Percentiles rank a stretch among this genome's conserved stretches.
These are phyloP conservation scores for Sarcophaga caerulescens DNA, from an alignment of 2,888 invertebrate genomes.

Conservation along the genomic window DNA sequence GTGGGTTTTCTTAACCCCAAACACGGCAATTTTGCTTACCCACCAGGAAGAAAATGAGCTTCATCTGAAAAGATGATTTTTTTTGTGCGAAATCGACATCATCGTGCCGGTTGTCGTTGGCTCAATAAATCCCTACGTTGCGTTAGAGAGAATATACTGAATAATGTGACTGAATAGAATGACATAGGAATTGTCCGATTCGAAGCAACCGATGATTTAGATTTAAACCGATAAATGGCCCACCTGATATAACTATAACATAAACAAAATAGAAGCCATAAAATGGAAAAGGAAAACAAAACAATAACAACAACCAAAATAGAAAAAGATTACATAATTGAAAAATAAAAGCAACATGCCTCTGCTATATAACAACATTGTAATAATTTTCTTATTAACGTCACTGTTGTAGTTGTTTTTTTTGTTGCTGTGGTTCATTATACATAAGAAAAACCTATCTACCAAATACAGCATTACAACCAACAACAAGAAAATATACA, in stretches of 20 bases:
- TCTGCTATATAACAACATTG: conserved; percentile 27
- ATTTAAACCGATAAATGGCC: too few relatives aligned
- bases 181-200: too few relatives aligned
- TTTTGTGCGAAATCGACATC: too few relatives aligned
- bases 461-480: conserved; percentile 27
- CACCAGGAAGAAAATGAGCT: too few relatives aligned
- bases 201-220: too few relatives aligned
- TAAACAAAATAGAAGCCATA: conserved; percentile 7
- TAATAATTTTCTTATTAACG: conserved; percentile 46
- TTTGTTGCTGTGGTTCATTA: conserved; percentile 32
- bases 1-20: too few relatives aligned
- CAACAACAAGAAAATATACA: conserved; percentile 16
- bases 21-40: too few relatives aligned
- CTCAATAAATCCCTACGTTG: too few relatives aligned
- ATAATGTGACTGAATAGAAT: too few relatives aligned
- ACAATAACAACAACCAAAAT: neutral
- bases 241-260: neutral
- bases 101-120: too few relatives aligned
- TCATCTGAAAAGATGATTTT: too few relatives aligned
- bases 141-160: too few relatives aligned
- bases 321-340: conserved; percentile 58
- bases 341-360: conserved; percentile 27
- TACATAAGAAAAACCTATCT: neutral
- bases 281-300: conserved; percentile 3
- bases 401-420: conserved; percentile 5